Percentiles rank a stretch among this genome's conserved stretches.
Evolutionary conservation across 2,113 vertebrate genomes (phyloP).

Genomic region (Panthera tigris): DNA sequence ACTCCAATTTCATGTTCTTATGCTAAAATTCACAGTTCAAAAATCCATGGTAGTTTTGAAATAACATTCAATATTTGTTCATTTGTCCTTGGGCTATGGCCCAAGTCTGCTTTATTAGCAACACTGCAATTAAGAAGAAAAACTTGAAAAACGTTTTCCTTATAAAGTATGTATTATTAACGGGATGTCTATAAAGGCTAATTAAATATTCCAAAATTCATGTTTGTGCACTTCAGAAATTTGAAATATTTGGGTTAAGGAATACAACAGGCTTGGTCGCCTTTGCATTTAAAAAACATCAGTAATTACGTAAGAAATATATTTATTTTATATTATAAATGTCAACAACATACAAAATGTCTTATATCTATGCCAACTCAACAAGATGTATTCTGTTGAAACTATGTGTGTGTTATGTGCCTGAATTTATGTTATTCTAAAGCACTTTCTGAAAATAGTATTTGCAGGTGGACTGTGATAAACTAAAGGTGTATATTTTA

Average conservation of each 20-base stretch:
- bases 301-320: background rate
- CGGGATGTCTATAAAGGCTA: background rate
- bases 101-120: background rate
- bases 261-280: background rate
- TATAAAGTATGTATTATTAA: background rate
- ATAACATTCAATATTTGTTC: background rate
- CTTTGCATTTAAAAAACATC: background rate
- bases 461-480: background rate
- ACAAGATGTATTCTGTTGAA: background rate
- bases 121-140: background rate
- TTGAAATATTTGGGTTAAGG: background rate
- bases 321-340: background rate
- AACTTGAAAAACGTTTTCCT: background rate
- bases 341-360: background rate
- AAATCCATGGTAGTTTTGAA: background rate
- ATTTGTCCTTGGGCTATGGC: background rate
- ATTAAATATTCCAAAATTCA: background rate
- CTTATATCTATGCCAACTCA: background rate
- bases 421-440: background rate
- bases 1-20: constrained; percentile 8
- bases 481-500: background rate
- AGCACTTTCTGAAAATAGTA: background rate
- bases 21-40: background rate
- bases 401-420: background rate
- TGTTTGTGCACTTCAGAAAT: background rate